Evolutionary conservation across 2,888 invertebrate genomes (phyloP), one percentile per base, ranked within the genome.

Genomic region (Athripsodes cinereus): DNA sequence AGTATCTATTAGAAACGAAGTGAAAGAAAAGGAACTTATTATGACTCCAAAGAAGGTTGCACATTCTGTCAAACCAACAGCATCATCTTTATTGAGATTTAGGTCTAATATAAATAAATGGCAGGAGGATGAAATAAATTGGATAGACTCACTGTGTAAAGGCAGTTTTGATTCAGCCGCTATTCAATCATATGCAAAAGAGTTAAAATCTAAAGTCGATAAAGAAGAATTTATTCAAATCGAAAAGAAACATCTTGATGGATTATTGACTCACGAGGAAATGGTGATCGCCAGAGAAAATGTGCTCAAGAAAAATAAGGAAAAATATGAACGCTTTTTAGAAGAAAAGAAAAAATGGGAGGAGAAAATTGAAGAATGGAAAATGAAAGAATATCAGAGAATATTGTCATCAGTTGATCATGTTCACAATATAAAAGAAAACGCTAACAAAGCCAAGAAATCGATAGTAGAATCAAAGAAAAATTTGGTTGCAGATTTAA

Each of bases 231-330:
- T 82, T 26, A 70, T 78, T 57, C 76, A 79, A 47, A 81, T 83
- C 61, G 80, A 83, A 72, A 75, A 70, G 64, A 83, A 83, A 68
- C 83, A 83, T 70, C 68, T 84, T 44, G 69, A 78, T 66, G 83
- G 82, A 1, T 74, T 80, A 65, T 71, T 84, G 56, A 79, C 81
- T 10, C 72, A 78, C 52, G 83, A 84, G 71, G 82, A 84, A 68
- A 81, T 83, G 6, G 69, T 80, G 20, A 66, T 84, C 51, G 80
- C 84, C 0, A 83, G 80, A 68, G 73, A 76, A 62, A 79, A 76
- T 63, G 55, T 78, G 1, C 53, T 72, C 11, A 74, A 78, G 58
- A 69, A 70, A 13, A 82, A 81, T 64, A 78, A 75, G 70, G 72
- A 73, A 62, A 80, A 77, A 67, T 76, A 78, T 65, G 71, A 75